Base-by-base conservation (phyloP, 2,113 vertebrate species). In the Sinocyclocheilus rhinocerous region DNA sequence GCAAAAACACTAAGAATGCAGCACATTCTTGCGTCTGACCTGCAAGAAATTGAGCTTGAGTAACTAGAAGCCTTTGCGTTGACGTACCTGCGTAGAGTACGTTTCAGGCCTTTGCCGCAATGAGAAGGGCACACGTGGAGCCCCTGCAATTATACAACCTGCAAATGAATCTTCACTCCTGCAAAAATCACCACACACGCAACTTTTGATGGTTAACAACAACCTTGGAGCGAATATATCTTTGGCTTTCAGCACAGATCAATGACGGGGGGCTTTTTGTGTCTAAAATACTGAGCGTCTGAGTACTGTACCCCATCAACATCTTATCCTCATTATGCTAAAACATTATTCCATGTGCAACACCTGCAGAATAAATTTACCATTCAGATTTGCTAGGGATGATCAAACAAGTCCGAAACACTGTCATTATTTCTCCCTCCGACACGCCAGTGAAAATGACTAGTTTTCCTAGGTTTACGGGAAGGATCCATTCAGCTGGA, bases 301-400 rank as follows among this genome's bases (percentile, higher is more conserved):
- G 94, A 94, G 94, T 93, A 93, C 93, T 91, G 93, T 92, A 92
- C 89, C 91, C 92, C 93, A 93, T 93, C 94, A 92, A 92, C 93
- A 93, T 93, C 93, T 94, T 94, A 90, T 92, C 90, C 94, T 92
- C 94, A 95, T 95, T 95, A 95, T 93, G 92, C 94, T 92, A 93
- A 91, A 93, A 92, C 94, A 93, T 94, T 94, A 95, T 95, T 95
- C 93, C 92, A 93, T 92, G 93, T 93, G 93, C 92, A 95, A 95
- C 95, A 95, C 95, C 95, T 95, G 95, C 94, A 93, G 93, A 95
- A 95, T 93, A 94, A 95, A 95, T 95, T 95, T 95, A 94, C 92
- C 94, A 95, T 95, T 93, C 93, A 93, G 94, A 95, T 95, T 93
- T 93, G 94, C 93, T 90, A 93, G 93, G 92, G 93, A 94, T 94